Base-by-base conservation (phyloP, 1,140 invertebrate species). In the Hydropsyche tenuis region DNA sequence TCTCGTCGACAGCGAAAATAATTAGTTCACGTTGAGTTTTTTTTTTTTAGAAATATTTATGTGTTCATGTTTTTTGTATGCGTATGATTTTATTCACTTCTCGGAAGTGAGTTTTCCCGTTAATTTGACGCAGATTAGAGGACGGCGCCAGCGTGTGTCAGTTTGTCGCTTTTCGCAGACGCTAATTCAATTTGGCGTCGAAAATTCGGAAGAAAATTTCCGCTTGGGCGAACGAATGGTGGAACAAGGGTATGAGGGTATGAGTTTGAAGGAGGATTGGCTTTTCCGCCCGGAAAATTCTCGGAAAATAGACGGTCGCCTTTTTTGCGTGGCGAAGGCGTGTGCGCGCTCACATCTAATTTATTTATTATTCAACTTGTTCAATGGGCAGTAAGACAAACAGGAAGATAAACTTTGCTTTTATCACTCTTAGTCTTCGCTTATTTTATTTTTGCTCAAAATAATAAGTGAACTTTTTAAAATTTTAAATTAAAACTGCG, bases 131-230 rank as follows among this genome's bases (percentile, higher is more conserved):
- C 51, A 75, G 72, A 70, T 77, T 60, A 22, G 45, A 42, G 18
- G 27, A 16, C 69, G 42, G 53, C 27, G 27, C 66, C 69, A 77
- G 73, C 72, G 65, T 77, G 73, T 77, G 75, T 69, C 73, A 69
- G 62, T 73, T 74, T 73, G 73, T 73, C 74, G 74, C 69, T 66
- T 63, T 72, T 45, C 72, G 56, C 56, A 46, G 30, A 27, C 63
- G 25, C 70, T 76, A 76, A 76, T 76, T 76, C 64, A 68, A 76
- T 72, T 74, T 66, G 73, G 56, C 23, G 42, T 37, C 12, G 68
- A 73, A 68, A 56, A 65, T 76, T 73, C 65, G 56, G 30, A 66
- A 69, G 72, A 71, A 72, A 73, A 69, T 48, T 69, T 75, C 56
- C 65, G 64, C 74, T 37, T 53, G 23, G 42, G 68, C 42, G 53